Evolutionary conservation across 64 coral and sea anemone species (phyloP), one percentile per base, ranked within the genome.

Genomic region (Orbicella faveolata): DNA sequence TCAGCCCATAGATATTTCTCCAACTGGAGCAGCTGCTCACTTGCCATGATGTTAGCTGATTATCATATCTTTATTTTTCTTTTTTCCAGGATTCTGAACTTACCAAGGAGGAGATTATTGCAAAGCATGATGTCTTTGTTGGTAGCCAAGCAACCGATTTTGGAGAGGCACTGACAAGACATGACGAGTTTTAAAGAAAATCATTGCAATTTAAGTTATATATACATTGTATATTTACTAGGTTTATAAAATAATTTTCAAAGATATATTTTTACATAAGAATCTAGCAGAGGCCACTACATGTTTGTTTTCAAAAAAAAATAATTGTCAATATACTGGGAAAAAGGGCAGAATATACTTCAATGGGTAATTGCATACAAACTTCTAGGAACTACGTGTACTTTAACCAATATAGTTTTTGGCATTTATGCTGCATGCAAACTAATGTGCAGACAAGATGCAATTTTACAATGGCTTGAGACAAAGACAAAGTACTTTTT

Each of bases 71-170:
- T 37, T 87, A 63, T 48, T 61, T 39, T 75, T 89, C 39, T 41
- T 36, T 30, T 8, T 79, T 36, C 23, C 67, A 96, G 95, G 95
- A 96, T 83, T 83, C 68, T 48, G 61, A 77, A 44, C 88, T 96
- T 9, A 87, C 95, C 73, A 96, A 88, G 77, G 83, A 80, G 68
- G 95, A 96, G 94, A 94, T 96, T 79, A 17, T 94, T 0, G 92
- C 94, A 21, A 93, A 91, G 23, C 95, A 96, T 34, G 95, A 96
- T 75, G 75, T 88, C 61, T 96, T 96, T 90, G 95, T 94, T 88
- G 95, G 95, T 21, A 96, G 95, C 33, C 95, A 96, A 91, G 95
- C 88, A 9, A 96, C 95, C 73, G 95, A 96, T 78, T 96, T 96
- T 91, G 95, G 95, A 30, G 95, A 96, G 36, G 95, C 95, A 14